Conservation (phyloP, 2,888 invertebrate species). For the Scaptomyza flava region DNA sequence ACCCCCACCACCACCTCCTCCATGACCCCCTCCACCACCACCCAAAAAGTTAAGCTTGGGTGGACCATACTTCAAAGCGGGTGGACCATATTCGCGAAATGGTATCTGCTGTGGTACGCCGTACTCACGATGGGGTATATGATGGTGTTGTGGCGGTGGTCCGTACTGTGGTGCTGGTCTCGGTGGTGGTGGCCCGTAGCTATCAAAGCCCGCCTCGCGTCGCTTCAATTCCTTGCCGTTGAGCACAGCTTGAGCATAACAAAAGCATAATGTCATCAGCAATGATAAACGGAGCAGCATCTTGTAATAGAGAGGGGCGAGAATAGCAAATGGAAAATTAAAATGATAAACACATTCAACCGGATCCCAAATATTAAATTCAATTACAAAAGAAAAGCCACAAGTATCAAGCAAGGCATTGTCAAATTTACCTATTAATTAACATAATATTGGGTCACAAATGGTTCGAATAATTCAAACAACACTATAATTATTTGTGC, state of each 20-base stretch:
- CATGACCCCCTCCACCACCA: conserved; percentile 82
- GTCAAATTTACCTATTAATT: background rate
- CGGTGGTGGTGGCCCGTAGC: conserved; percentile 86
- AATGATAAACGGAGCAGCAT: conserved; percentile 69
- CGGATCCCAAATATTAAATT: background rate
- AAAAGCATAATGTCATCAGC: conserved; percentile 55
- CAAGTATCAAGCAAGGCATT: background rate
- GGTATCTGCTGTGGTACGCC: conserved; percentile 82
- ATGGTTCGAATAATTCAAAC: background rate
- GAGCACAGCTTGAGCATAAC: conserved; percentile 70
- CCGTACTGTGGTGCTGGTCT: conserved; percentile 84
- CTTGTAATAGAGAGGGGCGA: conserved; percentile 19
- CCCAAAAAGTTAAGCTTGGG: conserved; percentile 85
- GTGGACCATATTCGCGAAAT: conserved; percentile 83
- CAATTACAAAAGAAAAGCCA: background rate
- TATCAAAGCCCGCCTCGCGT: conserved; percentile 81
- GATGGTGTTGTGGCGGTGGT: conserved; percentile 83
- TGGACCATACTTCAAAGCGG: conserved; percentile 85
- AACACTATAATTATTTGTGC: background rate
- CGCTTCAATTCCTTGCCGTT: conserved; percentile 73
- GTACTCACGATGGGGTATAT: conserved; percentile 85
- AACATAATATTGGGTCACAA: background rate
- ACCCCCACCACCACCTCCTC: conserved; percentile 62
- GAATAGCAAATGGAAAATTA: background rate
- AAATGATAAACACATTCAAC: background rate